Conservation (phyloP, 2,113 vertebrate species). For the Stegostoma tigrinum region DNA sequence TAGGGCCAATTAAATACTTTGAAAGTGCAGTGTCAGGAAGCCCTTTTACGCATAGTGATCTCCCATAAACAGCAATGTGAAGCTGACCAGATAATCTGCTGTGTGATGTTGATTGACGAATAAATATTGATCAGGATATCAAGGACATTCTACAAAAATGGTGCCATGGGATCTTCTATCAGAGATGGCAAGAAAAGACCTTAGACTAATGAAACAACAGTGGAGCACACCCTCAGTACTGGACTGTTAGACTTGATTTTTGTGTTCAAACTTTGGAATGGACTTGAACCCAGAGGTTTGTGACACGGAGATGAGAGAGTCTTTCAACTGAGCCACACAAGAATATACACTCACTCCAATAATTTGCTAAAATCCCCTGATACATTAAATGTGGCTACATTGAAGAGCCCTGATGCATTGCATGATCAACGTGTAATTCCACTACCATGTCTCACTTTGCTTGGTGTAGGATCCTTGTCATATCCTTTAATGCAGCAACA, state of each 20-base stretch:
- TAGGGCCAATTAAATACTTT: too few species aligned
- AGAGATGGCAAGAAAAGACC: not conserved
- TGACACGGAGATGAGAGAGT: not conserved
- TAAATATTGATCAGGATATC: not conserved
- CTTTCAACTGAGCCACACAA: not conserved
- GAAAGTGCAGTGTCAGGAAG: not conserved
- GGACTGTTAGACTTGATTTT: not conserved
- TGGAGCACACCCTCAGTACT: not conserved
- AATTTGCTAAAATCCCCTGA: not conserved
- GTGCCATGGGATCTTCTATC: not conserved
- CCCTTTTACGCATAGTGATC: not conserved
- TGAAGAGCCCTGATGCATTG: not conserved
- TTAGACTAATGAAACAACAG: not conserved
- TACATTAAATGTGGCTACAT: not conserved
- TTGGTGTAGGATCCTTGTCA: not conserved
- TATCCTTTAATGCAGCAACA: not conserved
- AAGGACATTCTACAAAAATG: not conserved
- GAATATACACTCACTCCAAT: not conserved
- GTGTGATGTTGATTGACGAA: not conserved
- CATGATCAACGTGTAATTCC: not conserved
- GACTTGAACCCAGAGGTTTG: not conserved
- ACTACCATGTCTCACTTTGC: not conserved
- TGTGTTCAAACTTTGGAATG: not conserved
- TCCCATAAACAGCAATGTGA: not conserved
- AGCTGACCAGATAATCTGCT: not conserved